These are phyloP conservation scores for Maconellicoccus hirsutus DNA, from an alignment of 1,140 invertebrate species.

Conservation along the genomic window DNA sequence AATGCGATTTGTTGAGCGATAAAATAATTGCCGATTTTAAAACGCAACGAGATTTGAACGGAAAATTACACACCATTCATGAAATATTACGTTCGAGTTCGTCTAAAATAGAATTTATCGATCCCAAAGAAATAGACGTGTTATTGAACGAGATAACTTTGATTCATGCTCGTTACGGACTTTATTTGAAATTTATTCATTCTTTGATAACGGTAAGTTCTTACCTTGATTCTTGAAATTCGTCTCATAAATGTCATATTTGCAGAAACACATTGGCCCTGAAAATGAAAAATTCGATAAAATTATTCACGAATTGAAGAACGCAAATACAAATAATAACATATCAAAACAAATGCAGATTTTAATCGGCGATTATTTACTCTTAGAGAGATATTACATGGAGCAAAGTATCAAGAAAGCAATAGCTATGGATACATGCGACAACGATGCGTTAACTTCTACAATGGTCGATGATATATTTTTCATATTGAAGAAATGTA, in stretches of 20 bases:
- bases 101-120: constrained; percentile 36
- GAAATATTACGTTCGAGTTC: constrained; percentile 39
- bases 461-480: constrained; percentile 97
- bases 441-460: constrained; percentile 61
- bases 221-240: neutral
- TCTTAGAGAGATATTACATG: constrained; percentile 92
- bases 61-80: constrained; percentile 50
- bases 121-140: constrained; percentile 79
- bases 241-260: neutral
- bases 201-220: neutral
- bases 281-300: constrained; percentile 5
- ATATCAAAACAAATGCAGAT: constrained; percentile 79
- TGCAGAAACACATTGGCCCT: neutral
- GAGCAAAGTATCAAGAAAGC: constrained; percentile 92
- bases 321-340: constrained; percentile 47
- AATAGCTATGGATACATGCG: constrained; percentile 63
- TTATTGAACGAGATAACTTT: constrained; percentile 82
- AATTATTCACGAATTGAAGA: neutral
- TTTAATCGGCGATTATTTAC: constrained; percentile 76
- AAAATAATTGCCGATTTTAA: constrained; percentile 66
- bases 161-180: constrained; percentile 76
- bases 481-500: constrained; percentile 93
- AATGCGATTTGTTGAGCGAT: constrained; percentile 67
- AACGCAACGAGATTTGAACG: constrained; percentile 55
- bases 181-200: constrained; percentile 70